Conservation (phyloP, 2,888 invertebrate genomes). For the Scaptomyza cyrtandrae region DNA sequence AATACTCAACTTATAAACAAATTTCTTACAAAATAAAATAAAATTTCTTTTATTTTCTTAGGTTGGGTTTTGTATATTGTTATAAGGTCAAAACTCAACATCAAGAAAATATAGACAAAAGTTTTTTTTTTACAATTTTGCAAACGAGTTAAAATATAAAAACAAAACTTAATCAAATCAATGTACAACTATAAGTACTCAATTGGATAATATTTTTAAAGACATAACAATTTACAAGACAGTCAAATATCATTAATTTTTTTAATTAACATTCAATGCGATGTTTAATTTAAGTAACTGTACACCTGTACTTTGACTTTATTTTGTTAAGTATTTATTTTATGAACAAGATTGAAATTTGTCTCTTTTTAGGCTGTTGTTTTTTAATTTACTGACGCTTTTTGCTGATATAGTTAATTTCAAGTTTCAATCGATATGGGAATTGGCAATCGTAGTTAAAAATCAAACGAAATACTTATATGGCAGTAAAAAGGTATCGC, state of each 20-base stretch:
- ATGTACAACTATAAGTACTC: slow-evolving; percentile 23
- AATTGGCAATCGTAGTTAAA: slow-evolving; percentile 36
- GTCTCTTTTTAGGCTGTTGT: slow-evolving; percentile 33
- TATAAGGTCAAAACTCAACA: slow-evolving; percentile 27
- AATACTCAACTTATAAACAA: no score
- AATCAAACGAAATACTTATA: slow-evolving; percentile 46
- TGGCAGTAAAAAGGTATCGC: slow-evolving; percentile 55
- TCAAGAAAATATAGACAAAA: slow-evolving; percentile 10
- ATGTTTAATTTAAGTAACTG: slow-evolving; percentile 35
- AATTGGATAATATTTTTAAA: slow-evolving; percentile 39
- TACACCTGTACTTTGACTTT: slow-evolving; percentile 38
- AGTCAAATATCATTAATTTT: slow-evolving; percentile 60
- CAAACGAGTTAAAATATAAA: slow-evolving; percentile 7
- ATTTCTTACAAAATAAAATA: no score
- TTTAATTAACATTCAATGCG: slow-evolving; percentile 69
- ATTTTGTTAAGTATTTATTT: slow-evolving; percentile 27
- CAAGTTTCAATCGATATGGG: slow-evolving; percentile 32
- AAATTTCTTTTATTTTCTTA: no score
- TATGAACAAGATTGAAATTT: background rate
- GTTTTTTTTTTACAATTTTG: slow-evolving; percentile 9
- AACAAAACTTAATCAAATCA: slow-evolving; percentile 6
- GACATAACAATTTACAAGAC: slow-evolving; percentile 78
- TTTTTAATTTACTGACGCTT: slow-evolving; percentile 45
- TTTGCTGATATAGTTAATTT: slow-evolving; percentile 35
- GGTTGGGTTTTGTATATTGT: no score